Base-by-base conservation (phyloP, 2,797 vertebrate genomes). In the Hoplostethus mediterraneus region DNA sequence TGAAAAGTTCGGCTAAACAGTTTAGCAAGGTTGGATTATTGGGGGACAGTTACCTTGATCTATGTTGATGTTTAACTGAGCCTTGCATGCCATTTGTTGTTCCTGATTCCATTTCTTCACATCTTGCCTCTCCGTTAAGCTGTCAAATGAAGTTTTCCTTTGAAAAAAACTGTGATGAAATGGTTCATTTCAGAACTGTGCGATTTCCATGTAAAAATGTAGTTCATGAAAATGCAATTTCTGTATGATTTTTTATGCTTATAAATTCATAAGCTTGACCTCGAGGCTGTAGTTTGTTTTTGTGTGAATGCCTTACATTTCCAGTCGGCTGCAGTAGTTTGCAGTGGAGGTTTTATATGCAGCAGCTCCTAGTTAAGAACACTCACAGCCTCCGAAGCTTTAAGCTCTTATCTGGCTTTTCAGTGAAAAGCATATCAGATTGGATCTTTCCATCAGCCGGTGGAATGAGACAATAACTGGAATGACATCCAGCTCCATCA, bases 11-110 rank as follows among this genome's bases (percentile, higher is more conserved):
- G 38, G 36, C 21, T 42, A 28, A 38, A 65, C 30, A 12, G 48
- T 64, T 40, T 12, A 36, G 21, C 40, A 55, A 31, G 40, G 25
- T 31, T 31, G 16, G 17, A 56, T 14, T 28, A 48, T 21, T 31
- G 21, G 21, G 36, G 45, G 14, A 33, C 25, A 12, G 61, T 54
- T 28, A 52, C 28, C 30, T 13, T 52, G n/a, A 67, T 58, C 21
- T 67, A 8, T 57, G 36, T 12, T 54, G 31, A 17, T 60, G 56
- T 66, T 67, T 33, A 73, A 56, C 52, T 14, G 49, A 61, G 42
- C 58, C 64, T 49, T 67, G 71, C 55, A 66, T 66, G 71, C 59
- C 64, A 56, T 54, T 21, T 48, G 36, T 51, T 38, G 28, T 67
- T 38, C 38, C 25, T 28, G 8, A 21, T 40, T 64, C 42, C 36